Base-by-base conservation (phyloP, 2,113 vertebrate species). In the Pomatostomus ruficeps region DNA sequence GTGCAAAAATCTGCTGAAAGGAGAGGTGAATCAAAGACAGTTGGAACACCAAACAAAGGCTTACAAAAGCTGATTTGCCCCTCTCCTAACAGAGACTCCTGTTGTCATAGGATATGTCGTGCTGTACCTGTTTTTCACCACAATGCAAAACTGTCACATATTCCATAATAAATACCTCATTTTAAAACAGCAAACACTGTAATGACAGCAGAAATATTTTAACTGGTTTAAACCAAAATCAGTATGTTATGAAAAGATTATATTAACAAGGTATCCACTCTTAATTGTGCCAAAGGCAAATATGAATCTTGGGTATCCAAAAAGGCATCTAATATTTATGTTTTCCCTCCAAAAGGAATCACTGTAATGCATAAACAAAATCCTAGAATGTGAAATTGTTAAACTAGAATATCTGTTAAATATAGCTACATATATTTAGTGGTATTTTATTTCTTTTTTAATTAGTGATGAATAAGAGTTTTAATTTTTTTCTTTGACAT, bases 171-270 rank as follows among this genome's bases (percentile, higher is more conserved):
- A 80, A 72, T 11, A 62, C 55, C 12, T 79, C 3, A 67, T 75
- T 93, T 92, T 43, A 40, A 93, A 87, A 72, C 21, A 79, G 38
- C n/a, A 89, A n/a, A 26, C 33, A 36, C 4, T 73, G 59, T 45
- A 89, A 80, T 29, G 58, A 80, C 35, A 90, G 49, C 18, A 93
- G 78, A 94, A 91, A 62, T 88, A 77, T 79, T 91, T 91, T 91
- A 73, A 73, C 33, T 85, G 35, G 5, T 91, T 88, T 96, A 59
- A 85, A 80, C 9, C 1, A 12, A 76, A 95, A 79, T 51, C 55
- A 67, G 9, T 66, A 18, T 43, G 23, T 36, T 85, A 17, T 80
- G 63, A 80, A 89, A 93, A 96, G 76, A 75, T 35, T 52, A 0
- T 38, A 74, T 88, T 91, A 70, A 25, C 57, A 59, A 81, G n/a